Evolutionary conservation across 2,797 vertebrate species (phyloP), one percentile per base, ranked within the genome.

Genomic region (Nannoperca obscura): DNA sequence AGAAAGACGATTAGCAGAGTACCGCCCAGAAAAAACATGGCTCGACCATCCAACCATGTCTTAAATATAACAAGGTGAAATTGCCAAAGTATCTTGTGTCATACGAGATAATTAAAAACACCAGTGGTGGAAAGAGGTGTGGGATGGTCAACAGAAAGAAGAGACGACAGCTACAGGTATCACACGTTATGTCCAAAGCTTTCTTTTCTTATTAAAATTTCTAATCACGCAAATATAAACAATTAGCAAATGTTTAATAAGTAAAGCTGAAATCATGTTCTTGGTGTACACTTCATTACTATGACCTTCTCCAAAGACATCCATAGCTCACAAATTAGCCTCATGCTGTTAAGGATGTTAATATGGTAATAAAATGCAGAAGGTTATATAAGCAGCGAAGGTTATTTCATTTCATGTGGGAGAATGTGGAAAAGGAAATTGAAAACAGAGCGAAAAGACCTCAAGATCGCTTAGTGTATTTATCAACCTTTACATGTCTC

Each of bases 251-350:
- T 91, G 90, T 90, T 92, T 88, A 92, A 89, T 84, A 93, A 91
- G 90, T 90, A 86, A 83, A 76, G 77, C 84, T 76, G 80, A 86
- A 87, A 87, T 90, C 81, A 86, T 91, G 86, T 92, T 89, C 78
- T 74, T 83, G 86, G 88, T 92, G 91, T 87, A 90, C 89, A 90
- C 88, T 91, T 93, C 91, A 94, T 94, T 91, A 94, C 82, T 78
- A 88, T 91, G 93, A 95, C 93, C 92, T 94, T 95, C 92, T 92
- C 86, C 91, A 94, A 94, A 95, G 91, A 91, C 91, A 92, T 88
- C 91, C 89, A 93, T 90, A 94, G 92, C 92, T 89, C 86, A 83
- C 90, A 94, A 93, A 95, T 94, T 93, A 95, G 93, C 87, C 82
- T 91, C 93, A 94, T 93, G 93, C 93, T 94, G 94, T 92, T 94